Base-by-base conservation (phyloP, 2,797 vertebrate genomes). In the Centroberyx gerrardi region DNA sequence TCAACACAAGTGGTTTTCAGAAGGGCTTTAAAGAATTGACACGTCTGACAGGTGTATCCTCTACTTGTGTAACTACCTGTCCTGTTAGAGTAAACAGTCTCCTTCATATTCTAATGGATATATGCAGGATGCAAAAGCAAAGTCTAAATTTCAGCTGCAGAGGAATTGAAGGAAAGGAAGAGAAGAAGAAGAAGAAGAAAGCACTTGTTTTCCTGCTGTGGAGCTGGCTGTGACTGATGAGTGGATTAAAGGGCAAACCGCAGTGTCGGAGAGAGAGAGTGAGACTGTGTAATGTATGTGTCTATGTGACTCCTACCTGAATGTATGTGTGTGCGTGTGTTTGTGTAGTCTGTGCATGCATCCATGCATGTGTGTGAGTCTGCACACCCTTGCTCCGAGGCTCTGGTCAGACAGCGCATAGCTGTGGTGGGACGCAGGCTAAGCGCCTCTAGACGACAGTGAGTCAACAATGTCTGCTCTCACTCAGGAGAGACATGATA, bases 381-480 rank as follows among this genome's bases (percentile, higher is more conserved):
- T 91, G 83, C 81, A 87, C 89, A 90, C 82, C 84, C 89, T 89
- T 78, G 88, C 93, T 93, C 78, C 75, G 22, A 88, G 90, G 90
- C 88, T 90, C 80, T 90, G 93, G 94, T 92, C 92, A 95, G 94
- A 94, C 92, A 61, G 88, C 80, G 87, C 94, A 95, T 96, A 95
- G 82, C 92, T 96, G 95, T 94, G 95, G 94, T 90, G 80, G 90
- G 87, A 89, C 81, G 60, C 88, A 82, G 88, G 90, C 90, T 78
- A 74, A 86, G 83, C 80, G 80, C 87, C 82, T 88, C 83, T 70
- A 90, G 92, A 93, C 93, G 86, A 80, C 87, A 89, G 88, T 94
- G 93, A 94, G 93, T 96, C 94, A 95, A 95, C 91, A 93, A 75
- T 72, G 94, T 95, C 94, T 94, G 88, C 90, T 92, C 87, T 88